Percentiles rank a stretch among this genome's conserved stretches.
phyloP scores from a whole-genome alignment of 2,113 vertebrate genomes.

The Potamarius usumacintae region DNA sequence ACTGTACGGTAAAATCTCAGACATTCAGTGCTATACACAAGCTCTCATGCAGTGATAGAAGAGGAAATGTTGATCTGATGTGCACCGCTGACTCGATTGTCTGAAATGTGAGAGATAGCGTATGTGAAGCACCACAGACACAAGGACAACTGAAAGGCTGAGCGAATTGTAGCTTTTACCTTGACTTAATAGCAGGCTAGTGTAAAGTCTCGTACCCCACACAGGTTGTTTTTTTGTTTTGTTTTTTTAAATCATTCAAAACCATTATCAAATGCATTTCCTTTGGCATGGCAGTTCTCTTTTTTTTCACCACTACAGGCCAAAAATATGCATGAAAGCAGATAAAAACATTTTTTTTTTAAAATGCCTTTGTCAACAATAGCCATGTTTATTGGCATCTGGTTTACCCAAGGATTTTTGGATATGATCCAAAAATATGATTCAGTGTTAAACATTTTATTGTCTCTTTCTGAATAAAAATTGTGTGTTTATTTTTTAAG shows the following conservation, averaged over 20 bases:
- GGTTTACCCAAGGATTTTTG: background rate
- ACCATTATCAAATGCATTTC: background rate
- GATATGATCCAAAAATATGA: background rate
- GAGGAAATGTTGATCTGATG: slow-evolving; percentile 22
- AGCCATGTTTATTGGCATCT: background rate
- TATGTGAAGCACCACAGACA: background rate
- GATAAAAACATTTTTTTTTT: background rate
- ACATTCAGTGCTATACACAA: background rate
- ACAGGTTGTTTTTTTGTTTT: background rate
- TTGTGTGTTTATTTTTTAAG: background rate
- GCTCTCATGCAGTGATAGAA: background rate
- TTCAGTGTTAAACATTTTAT: background rate
- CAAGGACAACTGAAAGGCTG: slow-evolving; percentile 22
- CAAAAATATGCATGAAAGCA: background rate
- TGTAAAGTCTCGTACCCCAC: background rate
- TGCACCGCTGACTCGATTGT: background rate
- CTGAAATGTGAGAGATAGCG: slow-evolving; percentile 5
- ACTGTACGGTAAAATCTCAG: background rate
- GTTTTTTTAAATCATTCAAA: background rate
- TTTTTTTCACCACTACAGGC: background rate
- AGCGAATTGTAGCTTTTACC: background rate
- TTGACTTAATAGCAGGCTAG: background rate
- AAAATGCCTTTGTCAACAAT: background rate
- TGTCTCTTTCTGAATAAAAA: background rate
- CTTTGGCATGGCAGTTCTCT: background rate